phyloP scores from a whole-genome alignment of 2,797 vertebrate species.

The Sylvia borin region DNA sequence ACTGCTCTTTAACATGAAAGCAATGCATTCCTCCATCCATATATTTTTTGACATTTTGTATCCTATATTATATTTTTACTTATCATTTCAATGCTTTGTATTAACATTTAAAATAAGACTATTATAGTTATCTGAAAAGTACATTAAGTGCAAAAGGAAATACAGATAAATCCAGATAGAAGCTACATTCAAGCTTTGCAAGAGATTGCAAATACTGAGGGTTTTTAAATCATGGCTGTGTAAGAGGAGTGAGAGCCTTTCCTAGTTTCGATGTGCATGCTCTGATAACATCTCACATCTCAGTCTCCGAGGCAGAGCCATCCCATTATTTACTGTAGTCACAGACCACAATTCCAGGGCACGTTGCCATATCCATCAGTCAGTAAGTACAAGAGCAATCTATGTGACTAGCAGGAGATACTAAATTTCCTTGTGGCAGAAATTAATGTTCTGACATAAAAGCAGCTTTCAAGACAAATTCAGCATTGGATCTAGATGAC shows the following conservation, averaged over 20 bases:
- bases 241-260: not conserved
- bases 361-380: not conserved
- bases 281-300: not conserved
- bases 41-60: not conserved
- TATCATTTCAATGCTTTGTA: not conserved
- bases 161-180: not conserved
- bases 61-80: not conserved
- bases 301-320: accelerated
- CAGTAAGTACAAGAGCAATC: not conserved
- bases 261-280: not conserved
- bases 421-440: not conserved
- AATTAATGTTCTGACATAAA: not conserved
- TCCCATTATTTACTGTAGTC: not conserved
- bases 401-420: not conserved
- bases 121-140: not conserved
- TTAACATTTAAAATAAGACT: not conserved
- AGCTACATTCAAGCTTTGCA: not conserved
- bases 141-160: not conserved
- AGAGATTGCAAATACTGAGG: not conserved
- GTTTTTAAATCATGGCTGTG: not conserved
- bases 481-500: not conserved
- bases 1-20: not conserved
- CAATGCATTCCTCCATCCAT: not conserved
- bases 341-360: not conserved
- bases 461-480: not conserved